Conservation (phyloP, 1,140 invertebrate genomes). For the Brachionus asplanchnoidis region DNA sequence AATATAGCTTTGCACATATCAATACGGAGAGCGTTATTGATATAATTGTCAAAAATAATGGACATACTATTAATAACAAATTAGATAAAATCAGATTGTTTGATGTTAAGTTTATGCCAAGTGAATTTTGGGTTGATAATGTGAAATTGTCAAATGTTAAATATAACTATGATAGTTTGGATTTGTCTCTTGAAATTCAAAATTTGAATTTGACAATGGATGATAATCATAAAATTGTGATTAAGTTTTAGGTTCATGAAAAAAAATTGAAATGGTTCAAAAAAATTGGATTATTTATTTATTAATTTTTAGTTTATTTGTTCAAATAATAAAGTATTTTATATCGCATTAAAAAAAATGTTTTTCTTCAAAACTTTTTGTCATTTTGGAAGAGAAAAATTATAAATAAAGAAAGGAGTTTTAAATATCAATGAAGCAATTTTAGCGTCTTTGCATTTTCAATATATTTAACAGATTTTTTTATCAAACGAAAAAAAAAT, state of each 20-base stretch:
- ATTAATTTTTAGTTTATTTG: background rate
- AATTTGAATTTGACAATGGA: slow-evolving; percentile 2
- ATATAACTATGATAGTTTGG: background rate
- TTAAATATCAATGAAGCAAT: no score
- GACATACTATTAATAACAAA: slow-evolving; percentile 20
- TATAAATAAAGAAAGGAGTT: no score
- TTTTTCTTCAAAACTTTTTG: background rate
- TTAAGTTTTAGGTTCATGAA: background rate
- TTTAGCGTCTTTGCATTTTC: no score
- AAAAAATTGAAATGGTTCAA: background rate
- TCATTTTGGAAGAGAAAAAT: no score
- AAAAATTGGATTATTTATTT: slow-evolving; percentile 1
- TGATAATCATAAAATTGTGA: background rate
- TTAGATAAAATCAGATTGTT: slow-evolving; percentile 16
- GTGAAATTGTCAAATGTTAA: background rate
- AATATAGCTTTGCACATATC: background rate
- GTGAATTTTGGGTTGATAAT: background rate
- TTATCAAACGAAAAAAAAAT: no score
- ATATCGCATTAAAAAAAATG: background rate
- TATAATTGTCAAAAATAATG: background rate
- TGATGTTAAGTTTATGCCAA: slow-evolving; percentile 30
- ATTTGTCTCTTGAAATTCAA: slow-evolving; percentile 14
- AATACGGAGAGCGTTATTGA: slow-evolving; percentile 12
- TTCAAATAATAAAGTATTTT: background rate
- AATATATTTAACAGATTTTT: no score